Percentiles rank a stretch among this genome's conserved stretches.
These are phyloP conservation scores for Campaea margaritaria DNA, from an alignment of 2,888 invertebrate species.

Conservation along the genomic window DNA sequence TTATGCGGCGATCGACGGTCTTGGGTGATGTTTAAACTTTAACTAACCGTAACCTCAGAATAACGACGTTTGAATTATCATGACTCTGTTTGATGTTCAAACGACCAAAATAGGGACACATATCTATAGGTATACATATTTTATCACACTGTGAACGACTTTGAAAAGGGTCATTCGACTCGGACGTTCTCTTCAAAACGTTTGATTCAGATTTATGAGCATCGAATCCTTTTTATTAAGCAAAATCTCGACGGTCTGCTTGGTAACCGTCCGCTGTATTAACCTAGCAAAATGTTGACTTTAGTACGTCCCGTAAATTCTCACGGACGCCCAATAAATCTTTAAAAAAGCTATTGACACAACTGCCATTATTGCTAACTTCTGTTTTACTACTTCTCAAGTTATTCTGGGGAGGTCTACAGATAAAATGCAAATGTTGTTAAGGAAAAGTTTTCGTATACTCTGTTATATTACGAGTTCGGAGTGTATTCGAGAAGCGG, in stretches of 20 bases:
- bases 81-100: neutral
- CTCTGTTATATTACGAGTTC: slow-evolving; percentile 46
- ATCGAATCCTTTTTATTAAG: slow-evolving; percentile 47
- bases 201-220: slow-evolving; percentile 63
- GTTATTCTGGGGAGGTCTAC: slow-evolving; percentile 44
- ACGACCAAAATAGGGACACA: slow-evolving; percentile 9
- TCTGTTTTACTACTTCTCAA: slow-evolving; percentile 47
- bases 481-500: slow-evolving; percentile 44
- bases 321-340: slow-evolving; percentile 41
- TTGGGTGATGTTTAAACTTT: no score
- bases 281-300: slow-evolving; percentile 52
- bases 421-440: slow-evolving; percentile 63
- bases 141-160: slow-evolving; percentile 50
- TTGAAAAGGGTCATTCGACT: slow-evolving; percentile 61
- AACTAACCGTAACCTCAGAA: neutral
- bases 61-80: neutral
- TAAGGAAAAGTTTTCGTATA: slow-evolving; percentile 49
- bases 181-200: slow-evolving; percentile 52
- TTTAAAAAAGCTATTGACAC: slow-evolving; percentile 45
- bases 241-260: slow-evolving; percentile 37
- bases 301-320: slow-evolving; percentile 55
- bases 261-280: slow-evolving; percentile 40
- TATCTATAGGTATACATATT: slow-evolving; percentile 30
- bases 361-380: slow-evolving; percentile 46
- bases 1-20: no score